A percentile compares a stretch with the other conserved stretches of the same genome.
phyloP scores from a whole-genome alignment of 2,113 vertebrate genomes.

The Podilymbus podiceps region DNA sequence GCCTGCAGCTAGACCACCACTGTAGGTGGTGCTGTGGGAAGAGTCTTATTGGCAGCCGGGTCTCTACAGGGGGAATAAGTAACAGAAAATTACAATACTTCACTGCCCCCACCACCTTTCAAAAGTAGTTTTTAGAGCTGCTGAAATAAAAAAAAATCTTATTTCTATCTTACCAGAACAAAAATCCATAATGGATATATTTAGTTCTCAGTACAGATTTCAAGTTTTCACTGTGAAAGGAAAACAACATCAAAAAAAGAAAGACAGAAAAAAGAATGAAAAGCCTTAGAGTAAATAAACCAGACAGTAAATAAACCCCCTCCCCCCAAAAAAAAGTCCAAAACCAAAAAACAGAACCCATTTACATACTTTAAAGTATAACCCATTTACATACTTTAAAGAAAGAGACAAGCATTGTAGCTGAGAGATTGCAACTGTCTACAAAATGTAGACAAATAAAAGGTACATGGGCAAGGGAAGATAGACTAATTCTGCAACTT shows the following conservation, averaged over 20 bases:
- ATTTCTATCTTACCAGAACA: background rate
- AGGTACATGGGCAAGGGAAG: background rate
- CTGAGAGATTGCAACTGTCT: background rate
- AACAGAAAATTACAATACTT: constrained; percentile 26
- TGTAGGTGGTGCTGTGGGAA: constrained; percentile 30
- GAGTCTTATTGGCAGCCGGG: background rate
- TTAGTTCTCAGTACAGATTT: background rate
- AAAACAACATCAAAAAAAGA: background rate
- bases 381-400: background rate
- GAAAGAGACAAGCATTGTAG: background rate
- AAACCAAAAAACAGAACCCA: no score
- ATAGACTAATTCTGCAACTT: background rate
- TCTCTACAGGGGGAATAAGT: background rate
- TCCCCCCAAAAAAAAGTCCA: background rate
- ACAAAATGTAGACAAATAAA: background rate
- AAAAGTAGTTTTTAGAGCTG: background rate
- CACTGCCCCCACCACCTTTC: background rate
- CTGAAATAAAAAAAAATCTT: background rate
- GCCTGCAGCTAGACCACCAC: constrained; percentile 41
- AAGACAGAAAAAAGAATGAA: accelerated
- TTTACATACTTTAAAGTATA: background rate
- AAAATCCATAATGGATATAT: background rate
- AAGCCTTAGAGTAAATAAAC: background rate
- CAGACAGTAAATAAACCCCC: no score
- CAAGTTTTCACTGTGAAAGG: background rate